Evolutionary conservation across 2,888 invertebrate species (phyloP), one percentile per base, ranked within the genome.

Genomic region (Patella ulyssiponensis): DNA sequence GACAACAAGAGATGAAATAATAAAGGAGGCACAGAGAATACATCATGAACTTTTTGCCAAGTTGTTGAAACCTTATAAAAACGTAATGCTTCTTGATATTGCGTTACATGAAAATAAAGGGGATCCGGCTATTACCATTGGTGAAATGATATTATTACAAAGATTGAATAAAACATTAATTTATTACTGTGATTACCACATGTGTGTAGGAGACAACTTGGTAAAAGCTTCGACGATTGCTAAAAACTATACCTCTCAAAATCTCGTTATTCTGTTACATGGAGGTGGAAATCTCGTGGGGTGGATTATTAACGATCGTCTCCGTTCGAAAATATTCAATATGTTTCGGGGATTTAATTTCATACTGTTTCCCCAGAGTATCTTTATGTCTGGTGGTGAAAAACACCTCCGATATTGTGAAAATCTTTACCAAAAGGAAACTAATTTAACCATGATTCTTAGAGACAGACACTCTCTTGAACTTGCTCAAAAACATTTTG

Each of bases 61-160:
- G 9, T 20, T 78, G 23, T 44, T 80, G 7, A 74, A 75, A 3
- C 17, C 51, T 1, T 78, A 75, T 54, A 78, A 75, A 15, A 72
- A 80, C 75, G 83, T 77, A 12, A 80, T 84, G 76, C 73, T 84
- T 2, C 72, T 84, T 12, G 82, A 82, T n/a, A 77, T 80, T 23
- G 79, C 83, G 0, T 71, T 73, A 2, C 77, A 75, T 64, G 80
- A 82, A 56, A 84, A 82, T 74, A 83, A 83, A 73, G 84, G 83
- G 0, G 83, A 84, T 71, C 81, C 83, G 1, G 83, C 82, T 7
- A 83, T 83, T 11, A 74, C 79, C 17, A 70, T 79, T 2, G 84
- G 84, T 15, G 80, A 83, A 53, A 17, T 83, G 5, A 17, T 53
- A 15, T 52, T 82, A 1, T 54, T 84, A 2, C n/a, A 71, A 44